A percentile compares a stretch with the other conserved stretches of the same genome.
phyloP scores from a whole-genome alignment of 2,113 vertebrate genomes.

The Eulemur macaco region DNA sequence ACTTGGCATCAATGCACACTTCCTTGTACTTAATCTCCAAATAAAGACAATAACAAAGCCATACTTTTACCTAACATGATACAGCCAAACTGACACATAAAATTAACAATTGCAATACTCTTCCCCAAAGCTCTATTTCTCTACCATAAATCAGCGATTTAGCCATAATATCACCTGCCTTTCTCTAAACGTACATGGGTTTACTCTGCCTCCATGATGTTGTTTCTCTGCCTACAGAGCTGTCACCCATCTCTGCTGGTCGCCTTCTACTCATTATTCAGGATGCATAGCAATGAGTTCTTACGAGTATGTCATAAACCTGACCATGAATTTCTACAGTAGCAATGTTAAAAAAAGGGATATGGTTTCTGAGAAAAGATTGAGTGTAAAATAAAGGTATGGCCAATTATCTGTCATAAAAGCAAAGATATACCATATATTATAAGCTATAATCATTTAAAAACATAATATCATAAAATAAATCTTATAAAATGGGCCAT shows the following conservation, averaged over 20 bases:
- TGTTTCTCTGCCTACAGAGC: background rate
- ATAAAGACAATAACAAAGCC: background rate
- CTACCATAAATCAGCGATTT: background rate
- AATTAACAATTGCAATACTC: background rate
- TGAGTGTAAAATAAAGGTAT: background rate
- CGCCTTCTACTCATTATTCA: background rate
- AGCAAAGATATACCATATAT: background rate
- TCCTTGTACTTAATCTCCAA: background rate
- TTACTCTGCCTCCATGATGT: background rate
- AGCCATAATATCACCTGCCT: too few relatives aligned
- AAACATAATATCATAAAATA: background rate
- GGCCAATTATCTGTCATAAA: background rate
- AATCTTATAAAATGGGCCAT: background rate
- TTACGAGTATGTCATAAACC: background rate
- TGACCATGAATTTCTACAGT: background rate
- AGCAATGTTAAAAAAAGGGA: background rate
- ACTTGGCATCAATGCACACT: background rate
- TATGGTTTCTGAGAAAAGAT: background rate
- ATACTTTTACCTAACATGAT: background rate
- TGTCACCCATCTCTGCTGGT: background rate
- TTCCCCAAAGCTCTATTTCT: background rate
- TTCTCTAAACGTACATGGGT: background rate
- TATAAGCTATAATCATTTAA: background rate
- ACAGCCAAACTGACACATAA: background rate
- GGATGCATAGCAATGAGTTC: background rate